phyloP scores from a whole-genome alignment of 2,113 vertebrate species.

The Ctenodactylus gundi region DNA sequence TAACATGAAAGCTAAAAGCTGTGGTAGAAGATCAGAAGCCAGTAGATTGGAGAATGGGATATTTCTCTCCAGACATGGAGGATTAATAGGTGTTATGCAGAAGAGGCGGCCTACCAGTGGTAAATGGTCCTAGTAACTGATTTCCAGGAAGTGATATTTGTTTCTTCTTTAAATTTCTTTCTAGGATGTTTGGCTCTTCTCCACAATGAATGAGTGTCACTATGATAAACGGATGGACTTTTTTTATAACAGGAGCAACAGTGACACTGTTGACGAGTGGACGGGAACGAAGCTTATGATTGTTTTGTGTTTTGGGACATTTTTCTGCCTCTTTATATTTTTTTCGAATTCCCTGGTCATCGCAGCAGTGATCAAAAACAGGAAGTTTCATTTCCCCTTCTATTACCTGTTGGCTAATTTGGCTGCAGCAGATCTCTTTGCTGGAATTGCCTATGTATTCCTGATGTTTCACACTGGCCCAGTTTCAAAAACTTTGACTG shows the following conservation, averaged over 20 bases:
- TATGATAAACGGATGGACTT: slow-evolving; percentile 92
- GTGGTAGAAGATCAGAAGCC: not conserved
- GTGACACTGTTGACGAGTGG: slow-evolving; percentile 86
- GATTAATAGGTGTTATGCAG: not conserved
- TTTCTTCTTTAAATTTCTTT: slow-evolving; percentile 56
- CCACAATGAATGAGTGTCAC: slow-evolving; percentile 90
- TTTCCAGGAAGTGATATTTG: slow-evolving; percentile 44
- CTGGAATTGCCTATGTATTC: slow-evolving; percentile 96
- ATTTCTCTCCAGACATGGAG: not conserved
- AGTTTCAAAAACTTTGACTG: slow-evolving; percentile 88
- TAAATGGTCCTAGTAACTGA: not conserved
- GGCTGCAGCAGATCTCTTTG: slow-evolving; percentile 96
- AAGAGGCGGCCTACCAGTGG: not conserved
- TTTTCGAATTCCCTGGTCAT: slow-evolving; percentile 96
- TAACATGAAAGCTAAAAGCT: not conserved
- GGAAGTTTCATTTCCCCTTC: slow-evolving; percentile 96
- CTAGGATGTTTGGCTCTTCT: slow-evolving; percentile 85
- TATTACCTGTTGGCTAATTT: slow-evolving; percentile 97
- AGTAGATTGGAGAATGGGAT: not conserved
- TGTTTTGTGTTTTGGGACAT: slow-evolving; percentile 90
- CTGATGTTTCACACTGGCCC: slow-evolving; percentile 97
- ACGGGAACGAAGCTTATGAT: slow-evolving; percentile 85
- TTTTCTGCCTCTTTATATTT: slow-evolving; percentile 97
- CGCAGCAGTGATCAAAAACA: slow-evolving; percentile 94
- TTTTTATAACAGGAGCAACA: slow-evolving; percentile 92